Evolutionary conservation across 2,888 invertebrate genomes (phyloP).

Genomic region (Carterocephalus palaemon): DNA sequence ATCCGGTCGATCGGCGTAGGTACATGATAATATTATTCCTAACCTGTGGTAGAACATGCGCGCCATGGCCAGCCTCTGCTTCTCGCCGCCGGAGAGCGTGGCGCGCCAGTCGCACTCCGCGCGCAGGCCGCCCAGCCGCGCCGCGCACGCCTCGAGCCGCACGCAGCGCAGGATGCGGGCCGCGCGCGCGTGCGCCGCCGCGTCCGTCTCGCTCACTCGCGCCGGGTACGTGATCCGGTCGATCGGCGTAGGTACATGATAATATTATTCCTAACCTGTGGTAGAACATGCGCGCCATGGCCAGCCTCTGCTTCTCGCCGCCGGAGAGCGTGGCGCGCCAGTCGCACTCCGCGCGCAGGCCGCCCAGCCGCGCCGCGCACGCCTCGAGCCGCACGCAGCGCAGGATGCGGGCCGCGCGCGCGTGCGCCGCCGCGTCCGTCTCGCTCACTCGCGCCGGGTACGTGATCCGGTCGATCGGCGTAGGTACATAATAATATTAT

Average conservation of each 20-base stretch:
- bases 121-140: slow-evolving; percentile 91
- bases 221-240: slow-evolving; percentile 99
- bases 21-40: too few relatives aligned
- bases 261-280: too few relatives aligned
- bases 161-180: slow-evolving; percentile 87
- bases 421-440: too few relatives aligned
- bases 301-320: too few relatives aligned
- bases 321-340: too few relatives aligned
- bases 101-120: slow-evolving; percentile 96
- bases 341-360: slow-evolving; percentile 53
- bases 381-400: slow-evolving; percentile 80
- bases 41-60: slow-evolving; percentile 96
- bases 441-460: slow-evolving; percentile 60
- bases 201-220: slow-evolving; percentile 81
- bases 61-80: slow-evolving; percentile 96
- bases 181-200: slow-evolving; percentile 83
- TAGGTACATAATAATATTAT: too few relatives aligned
- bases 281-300: too few relatives aligned
- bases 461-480: too few relatives aligned
- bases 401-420: slow-evolving; percentile 49
- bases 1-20: too few relatives aligned
- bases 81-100: slow-evolving; percentile 97
- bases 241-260: slow-evolving; percentile 83
- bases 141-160: slow-evolving; percentile 88
- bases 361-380: slow-evolving; percentile 97